These are phyloP conservation scores for Pterostichus madidus DNA, from an alignment of 2,888 invertebrate genomes.

Conservation along the genomic window DNA sequence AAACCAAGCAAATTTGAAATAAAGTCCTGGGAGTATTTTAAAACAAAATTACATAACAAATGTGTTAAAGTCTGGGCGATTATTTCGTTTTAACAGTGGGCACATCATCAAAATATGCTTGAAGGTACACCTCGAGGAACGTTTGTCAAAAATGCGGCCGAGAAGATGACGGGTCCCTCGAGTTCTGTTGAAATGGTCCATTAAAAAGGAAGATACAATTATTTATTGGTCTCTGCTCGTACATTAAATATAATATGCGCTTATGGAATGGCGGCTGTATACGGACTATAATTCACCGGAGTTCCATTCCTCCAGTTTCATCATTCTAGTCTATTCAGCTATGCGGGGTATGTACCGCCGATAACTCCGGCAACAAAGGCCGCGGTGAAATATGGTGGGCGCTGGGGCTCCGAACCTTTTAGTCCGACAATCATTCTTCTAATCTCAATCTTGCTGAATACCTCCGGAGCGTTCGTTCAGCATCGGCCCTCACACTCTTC, in stretches of 20 bases:
- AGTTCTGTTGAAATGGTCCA: conserved; percentile 58
- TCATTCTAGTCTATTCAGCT: conserved; percentile 65
- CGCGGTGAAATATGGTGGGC: conserved; percentile 53
- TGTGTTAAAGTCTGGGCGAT: background rate
- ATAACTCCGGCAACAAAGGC: conserved; percentile 65
- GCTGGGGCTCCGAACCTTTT: conserved; percentile 61
- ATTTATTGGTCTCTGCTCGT: conserved; percentile 65
- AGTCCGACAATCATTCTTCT: conserved; percentile 67
- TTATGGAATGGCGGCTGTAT: conserved; percentile 42
- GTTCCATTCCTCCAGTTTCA: conserved; percentile 65
- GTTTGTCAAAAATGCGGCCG: conserved; percentile 55
- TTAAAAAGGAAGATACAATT: conserved; percentile 65
- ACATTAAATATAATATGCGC: conserved; percentile 65
- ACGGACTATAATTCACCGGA: conserved; percentile 49
- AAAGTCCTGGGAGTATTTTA: conserved; percentile 37
- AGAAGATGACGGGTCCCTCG: conserved; percentile 60
- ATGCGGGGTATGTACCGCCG: conserved; percentile 61
- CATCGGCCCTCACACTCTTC: conserved; percentile 8
- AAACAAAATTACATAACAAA: conserved; percentile 19
- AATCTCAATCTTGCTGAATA: conserved; percentile 67
- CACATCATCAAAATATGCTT: conserved; percentile 23
- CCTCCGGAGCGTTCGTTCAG: background rate
- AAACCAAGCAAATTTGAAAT: conserved; percentile 33
- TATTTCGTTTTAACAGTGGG: conserved; percentile 13
- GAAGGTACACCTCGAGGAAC: conserved; percentile 27